Evolutionary conservation across 2,888 invertebrate genomes (phyloP).

Genomic region (Doris montereyensis): DNA sequence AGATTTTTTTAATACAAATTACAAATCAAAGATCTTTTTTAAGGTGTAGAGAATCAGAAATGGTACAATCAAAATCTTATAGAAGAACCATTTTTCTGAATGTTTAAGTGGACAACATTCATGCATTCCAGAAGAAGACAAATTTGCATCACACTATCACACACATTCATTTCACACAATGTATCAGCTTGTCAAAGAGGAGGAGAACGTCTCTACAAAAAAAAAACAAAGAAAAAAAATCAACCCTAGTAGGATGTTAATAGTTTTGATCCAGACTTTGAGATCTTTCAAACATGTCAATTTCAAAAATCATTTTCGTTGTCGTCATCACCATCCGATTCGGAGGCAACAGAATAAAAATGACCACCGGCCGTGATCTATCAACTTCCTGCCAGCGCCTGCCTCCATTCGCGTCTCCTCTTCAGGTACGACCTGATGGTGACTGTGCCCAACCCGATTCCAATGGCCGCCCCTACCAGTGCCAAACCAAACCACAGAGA

Average conservation of each 20-base stretch:
- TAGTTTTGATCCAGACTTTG: background rate
- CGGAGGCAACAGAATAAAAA: slow-evolving; percentile 44
- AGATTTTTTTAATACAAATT: too few relatives aligned
- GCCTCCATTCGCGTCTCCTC: slow-evolving; percentile 12
- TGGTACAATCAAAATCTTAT: too few relatives aligned
- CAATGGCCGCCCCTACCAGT: slow-evolving; percentile 23
- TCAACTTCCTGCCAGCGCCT: slow-evolving; percentile 45
- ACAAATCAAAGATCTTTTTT: too few relatives aligned
- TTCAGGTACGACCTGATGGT: slow-evolving; percentile 33
- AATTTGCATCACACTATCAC: too few relatives aligned
- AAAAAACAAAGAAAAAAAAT: too few relatives aligned
- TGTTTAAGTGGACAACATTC: too few relatives aligned
- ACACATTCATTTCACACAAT: too few relatives aligned
- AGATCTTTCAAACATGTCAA: slow-evolving; percentile 42
- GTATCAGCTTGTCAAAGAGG: too few relatives aligned
- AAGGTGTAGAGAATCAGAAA: too few relatives aligned
- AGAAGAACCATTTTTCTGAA: too few relatives aligned
- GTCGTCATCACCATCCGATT: slow-evolving; percentile 40
- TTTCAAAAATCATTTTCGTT: slow-evolving; percentile 45
- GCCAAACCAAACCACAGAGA: slow-evolving; percentile 42
- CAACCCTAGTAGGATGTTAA: background rate
- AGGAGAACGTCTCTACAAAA: too few relatives aligned
- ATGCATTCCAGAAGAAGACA: too few relatives aligned
- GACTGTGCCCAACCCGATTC: slow-evolving; percentile 34
- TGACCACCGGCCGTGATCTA: slow-evolving; percentile 38